phyloP scores from a whole-genome alignment of 2,797 vertebrate genomes.

The Hipposideros larvatus region DNA sequence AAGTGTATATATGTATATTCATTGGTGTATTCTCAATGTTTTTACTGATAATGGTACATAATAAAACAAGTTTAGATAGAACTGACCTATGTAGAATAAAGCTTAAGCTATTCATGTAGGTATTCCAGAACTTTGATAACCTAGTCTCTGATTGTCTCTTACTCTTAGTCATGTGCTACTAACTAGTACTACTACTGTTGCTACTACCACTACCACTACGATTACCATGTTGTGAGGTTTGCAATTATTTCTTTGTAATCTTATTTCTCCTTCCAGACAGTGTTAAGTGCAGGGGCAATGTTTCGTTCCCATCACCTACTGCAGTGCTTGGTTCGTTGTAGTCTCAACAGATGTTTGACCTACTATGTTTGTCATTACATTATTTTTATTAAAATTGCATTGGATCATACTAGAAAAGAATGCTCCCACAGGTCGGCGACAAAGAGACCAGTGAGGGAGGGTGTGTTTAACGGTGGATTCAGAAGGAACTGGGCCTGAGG shows the following conservation, averaged over 20 bases:
- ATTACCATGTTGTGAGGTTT: neutral
- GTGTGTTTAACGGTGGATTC: neutral
- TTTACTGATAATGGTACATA: neutral
- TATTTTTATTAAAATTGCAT: neutral
- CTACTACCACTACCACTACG: neutral
- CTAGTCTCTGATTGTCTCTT: neutral
- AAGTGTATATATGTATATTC: neutral
- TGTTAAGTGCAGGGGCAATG: neutral
- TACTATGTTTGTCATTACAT: neutral
- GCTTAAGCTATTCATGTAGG: neutral
- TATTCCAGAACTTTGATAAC: neutral
- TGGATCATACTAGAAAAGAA: neutral
- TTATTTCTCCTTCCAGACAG: neutral
- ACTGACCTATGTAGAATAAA: neutral
- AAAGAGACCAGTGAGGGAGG: neutral
- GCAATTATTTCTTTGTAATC: neutral
- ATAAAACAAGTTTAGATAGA: neutral
- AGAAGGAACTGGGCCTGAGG: neutral
- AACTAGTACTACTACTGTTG: neutral
- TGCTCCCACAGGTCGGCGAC: neutral
- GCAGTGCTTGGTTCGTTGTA: neutral
- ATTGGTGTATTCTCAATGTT: neutral
- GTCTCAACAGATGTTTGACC: neutral
- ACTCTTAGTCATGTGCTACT: neutral
- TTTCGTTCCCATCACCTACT: neutral